These are phyloP conservation scores for Carpatolechia fugitivella DNA, from an alignment of 2,888 invertebrate species.

Conservation along the genomic window DNA sequence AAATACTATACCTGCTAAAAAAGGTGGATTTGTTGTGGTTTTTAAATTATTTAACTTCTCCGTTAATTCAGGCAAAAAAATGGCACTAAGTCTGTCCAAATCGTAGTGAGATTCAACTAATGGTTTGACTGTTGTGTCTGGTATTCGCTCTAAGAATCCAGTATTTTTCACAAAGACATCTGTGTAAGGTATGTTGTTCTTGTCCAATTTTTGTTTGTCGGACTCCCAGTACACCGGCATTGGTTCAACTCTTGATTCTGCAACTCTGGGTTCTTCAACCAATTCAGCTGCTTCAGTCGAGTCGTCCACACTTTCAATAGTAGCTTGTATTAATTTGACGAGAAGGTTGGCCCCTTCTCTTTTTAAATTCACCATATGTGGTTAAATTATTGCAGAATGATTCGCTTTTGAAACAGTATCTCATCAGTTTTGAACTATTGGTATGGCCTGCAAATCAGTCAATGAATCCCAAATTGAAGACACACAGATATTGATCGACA, in stretches of 20 bases:
- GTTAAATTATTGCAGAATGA: constrained; percentile 50
- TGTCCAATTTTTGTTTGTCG: constrained; percentile 52
- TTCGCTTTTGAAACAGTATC: constrained; percentile 61
- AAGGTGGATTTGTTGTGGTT: constrained; percentile 30
- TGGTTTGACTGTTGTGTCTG: constrained; percentile 59
- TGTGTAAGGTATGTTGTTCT: constrained; percentile 57
- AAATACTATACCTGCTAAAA: constrained; percentile 25
- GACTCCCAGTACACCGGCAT: constrained; percentile 73
- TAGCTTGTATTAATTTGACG: constrained; percentile 57
- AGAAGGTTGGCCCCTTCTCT: constrained; percentile 71
- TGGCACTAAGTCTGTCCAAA: constrained; percentile 54
- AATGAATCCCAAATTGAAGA: constrained; percentile 77
- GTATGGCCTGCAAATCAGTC: constrained; percentile 77
- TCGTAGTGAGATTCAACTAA: constrained; percentile 70
- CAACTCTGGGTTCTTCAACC: constrained; percentile 30
- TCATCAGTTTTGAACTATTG: constrained; percentile 64
- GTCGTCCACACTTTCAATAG: constrained; percentile 43
- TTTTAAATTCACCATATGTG: constrained; percentile 71
- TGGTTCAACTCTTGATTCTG: constrained; percentile 49
- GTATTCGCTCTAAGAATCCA: constrained; percentile 56
- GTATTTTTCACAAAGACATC: constrained; percentile 61
- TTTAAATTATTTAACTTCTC: constrained; percentile 40
- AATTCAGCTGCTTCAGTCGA: constrained; percentile 42
- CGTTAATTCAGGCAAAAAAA: constrained; percentile 54
- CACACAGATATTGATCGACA: constrained; percentile 71